Base-by-base conservation (phyloP, 2,113 vertebrate species). In the Rhizomys pruinosus region DNA sequence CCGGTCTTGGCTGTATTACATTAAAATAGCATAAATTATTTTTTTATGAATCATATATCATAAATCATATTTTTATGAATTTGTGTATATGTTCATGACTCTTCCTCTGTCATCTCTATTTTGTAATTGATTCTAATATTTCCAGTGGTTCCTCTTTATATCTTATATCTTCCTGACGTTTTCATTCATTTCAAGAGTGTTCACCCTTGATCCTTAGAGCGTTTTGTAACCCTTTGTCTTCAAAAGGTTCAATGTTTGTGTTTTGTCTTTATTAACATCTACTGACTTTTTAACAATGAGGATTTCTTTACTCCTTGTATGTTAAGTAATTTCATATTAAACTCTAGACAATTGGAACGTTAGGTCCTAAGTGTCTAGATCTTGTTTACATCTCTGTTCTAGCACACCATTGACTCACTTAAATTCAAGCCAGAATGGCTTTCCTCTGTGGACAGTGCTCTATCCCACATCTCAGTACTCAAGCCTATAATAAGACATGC, bases 371-470 rank as follows among this genome's bases (percentile, higher is more conserved):
- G 27, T 39, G 15, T 64, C 80, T 34, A 57, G 61, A 71, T 91
- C 34, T 93, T 76, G 8, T 72, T 89, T 76, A 89, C 89, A 11
- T 7, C 42, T 90, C 82, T 76, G 39, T 64, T 88, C 84, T 72
- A 68, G 87, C 66, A 66, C 61, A 10, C 17, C 57, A 20, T 6
- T 68, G 34, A 23, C n/a, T 29, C 39, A 61, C 22, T 39, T 84
- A 69, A 55, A 82, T 85, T 89, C 63, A 57, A 39, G 64, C 27
- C 20, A 22, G 10, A 68, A 82, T 73, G 27, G 72, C 15, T 47
- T 82, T 15, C 39, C 76, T 91, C 86, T 78, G 17, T 42, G n/a
- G n/a, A n/a, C 19, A 84, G 61, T 47, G 9, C 37, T 34, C 57
- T 10, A 80, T 34, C n/a, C 57, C 13, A 25, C 39, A 23, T 37